phyloP scores from a whole-genome alignment of 2,888 invertebrate genomes.

The Rutpela maculata region DNA sequence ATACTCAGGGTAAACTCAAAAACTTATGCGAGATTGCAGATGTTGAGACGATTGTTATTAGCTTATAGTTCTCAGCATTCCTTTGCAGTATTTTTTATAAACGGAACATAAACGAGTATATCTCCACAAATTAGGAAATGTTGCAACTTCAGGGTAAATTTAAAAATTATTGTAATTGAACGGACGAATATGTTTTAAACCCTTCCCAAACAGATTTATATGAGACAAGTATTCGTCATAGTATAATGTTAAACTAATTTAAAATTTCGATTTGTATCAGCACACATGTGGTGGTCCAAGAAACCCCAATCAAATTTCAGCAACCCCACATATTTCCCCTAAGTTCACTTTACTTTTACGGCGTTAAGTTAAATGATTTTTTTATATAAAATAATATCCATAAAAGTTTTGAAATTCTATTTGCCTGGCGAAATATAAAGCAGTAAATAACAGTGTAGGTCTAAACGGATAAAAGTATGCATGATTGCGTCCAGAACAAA shows the following conservation, averaged over 20 bases:
- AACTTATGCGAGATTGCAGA: too few species aligned
- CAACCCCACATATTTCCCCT: not conserved
- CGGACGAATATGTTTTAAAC: too few species aligned
- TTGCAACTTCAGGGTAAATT: too few species aligned
- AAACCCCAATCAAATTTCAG: not conserved
- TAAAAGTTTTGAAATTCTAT: constrained; percentile 48
- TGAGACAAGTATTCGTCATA: too few species aligned
- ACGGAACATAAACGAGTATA: too few species aligned
- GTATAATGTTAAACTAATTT: not conserved
- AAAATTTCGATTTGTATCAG: not conserved
- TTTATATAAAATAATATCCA: constrained; percentile 26
- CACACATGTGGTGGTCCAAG: not conserved
- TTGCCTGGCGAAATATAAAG: constrained; percentile 46
- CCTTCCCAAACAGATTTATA: too few species aligned
- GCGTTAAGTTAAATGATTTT: constrained; percentile 15
- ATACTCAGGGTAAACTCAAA: too few species aligned
- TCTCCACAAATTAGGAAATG: too few species aligned
- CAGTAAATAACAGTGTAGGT: constrained; percentile 56
- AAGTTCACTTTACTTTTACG: not conserved
- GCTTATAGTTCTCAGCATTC: too few species aligned
- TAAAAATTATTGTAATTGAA: too few species aligned
- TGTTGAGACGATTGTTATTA: too few species aligned
- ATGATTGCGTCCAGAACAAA: constrained; percentile 65
- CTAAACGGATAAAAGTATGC: constrained; percentile 65
- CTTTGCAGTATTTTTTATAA: too few species aligned